These are phyloP conservation scores for Python bivittatus DNA, from an alignment of 2,113 vertebrate species.

Conservation along the genomic window DNA sequence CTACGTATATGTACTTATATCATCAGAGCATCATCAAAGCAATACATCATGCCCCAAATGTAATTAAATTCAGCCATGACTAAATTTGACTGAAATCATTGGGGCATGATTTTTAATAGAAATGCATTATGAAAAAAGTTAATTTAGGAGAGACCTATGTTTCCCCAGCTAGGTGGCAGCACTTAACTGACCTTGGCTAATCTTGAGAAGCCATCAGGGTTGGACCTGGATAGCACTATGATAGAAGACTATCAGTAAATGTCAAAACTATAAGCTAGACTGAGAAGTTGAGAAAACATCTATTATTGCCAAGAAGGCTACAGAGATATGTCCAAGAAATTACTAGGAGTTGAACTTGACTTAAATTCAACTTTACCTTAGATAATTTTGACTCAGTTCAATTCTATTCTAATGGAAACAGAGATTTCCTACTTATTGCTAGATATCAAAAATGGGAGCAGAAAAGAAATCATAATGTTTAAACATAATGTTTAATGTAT, in stretches of 20 bases:
- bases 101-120: neutral
- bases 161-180: neutral
- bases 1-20: neutral
- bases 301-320: neutral
- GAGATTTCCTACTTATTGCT: neutral
- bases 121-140: neutral
- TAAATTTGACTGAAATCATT: neutral
- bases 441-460: neutral
- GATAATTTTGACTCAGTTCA: neutral
- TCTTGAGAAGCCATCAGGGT: neutral
- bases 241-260: neutral
- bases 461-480: neutral
- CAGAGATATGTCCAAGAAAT: neutral
- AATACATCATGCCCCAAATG: neutral
- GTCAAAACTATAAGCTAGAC: neutral
- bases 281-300: neutral
- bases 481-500: slow-evolving; percentile 6
- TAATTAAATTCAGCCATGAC: neutral
- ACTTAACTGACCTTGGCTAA: neutral
- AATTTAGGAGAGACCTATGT: neutral
- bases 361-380: neutral
- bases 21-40: too few species aligned
- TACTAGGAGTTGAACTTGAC: neutral
- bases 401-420: neutral
- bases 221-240: neutral